Conservation (phyloP, 2,888 invertebrate genomes). For the Pyrrhosoma nymphula region DNA sequence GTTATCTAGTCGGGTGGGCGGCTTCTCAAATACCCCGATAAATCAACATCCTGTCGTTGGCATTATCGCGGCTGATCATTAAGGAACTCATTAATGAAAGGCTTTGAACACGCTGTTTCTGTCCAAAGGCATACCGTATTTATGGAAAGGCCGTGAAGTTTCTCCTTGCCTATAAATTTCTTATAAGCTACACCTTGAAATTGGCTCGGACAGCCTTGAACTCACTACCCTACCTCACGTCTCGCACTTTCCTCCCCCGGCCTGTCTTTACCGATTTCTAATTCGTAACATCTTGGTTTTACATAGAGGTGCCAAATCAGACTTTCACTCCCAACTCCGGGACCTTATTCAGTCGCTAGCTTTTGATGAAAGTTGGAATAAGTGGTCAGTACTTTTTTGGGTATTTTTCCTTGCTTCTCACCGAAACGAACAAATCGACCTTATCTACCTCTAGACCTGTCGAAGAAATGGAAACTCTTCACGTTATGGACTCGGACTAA, state of each 20-base stretch:
- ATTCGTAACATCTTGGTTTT: not conserved
- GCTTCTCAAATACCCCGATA: not conserved
- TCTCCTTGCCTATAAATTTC: not conserved
- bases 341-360: not conserved
- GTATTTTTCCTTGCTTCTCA: not conserved
- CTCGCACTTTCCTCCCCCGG: not conserved
- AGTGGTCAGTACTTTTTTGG: not conserved
- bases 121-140: not conserved
- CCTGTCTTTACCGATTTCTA: slow-evolving; percentile 30
- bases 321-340: not conserved
- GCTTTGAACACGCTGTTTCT: not conserved
- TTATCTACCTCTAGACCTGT: not conserved
- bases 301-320: not conserved
- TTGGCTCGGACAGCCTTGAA: not conserved
- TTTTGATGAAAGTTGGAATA: slow-evolving; percentile 9
- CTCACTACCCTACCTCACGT: not conserved
- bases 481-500: not conserved
- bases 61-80: not conserved
- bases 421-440: not conserved
- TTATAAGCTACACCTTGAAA: not conserved
- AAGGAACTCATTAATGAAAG: not conserved
- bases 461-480: not conserved
- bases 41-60: not conserved
- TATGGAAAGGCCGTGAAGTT: not conserved
- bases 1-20: not conserved